A percentile compares a stretch with the other conserved stretches of the same genome.
phyloP scores from a whole-genome alignment of 92 coral and sea anemone species.

The Blastomussa wellsi region DNA sequence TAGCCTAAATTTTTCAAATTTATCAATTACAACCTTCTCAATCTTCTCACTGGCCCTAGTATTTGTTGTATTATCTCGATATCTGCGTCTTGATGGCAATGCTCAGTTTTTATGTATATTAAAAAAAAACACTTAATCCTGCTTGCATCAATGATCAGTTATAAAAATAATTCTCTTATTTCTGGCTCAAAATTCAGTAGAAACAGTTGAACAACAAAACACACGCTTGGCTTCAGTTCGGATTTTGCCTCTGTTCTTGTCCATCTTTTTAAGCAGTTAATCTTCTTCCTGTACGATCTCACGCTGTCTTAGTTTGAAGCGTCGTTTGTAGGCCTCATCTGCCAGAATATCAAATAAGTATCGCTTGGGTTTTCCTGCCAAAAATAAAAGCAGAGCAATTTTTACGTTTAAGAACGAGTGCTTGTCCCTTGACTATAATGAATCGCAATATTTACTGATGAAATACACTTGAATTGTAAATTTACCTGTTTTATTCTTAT shows the following conservation, averaged over 20 bases:
- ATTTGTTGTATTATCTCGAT: too few relatives aligned
- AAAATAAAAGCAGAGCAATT: neutral
- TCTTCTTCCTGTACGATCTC: slow-evolving; percentile 28
- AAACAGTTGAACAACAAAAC: neutral
- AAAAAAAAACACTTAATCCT: too few relatives aligned
- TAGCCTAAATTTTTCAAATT: too few relatives aligned
- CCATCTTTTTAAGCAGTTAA: neutral
- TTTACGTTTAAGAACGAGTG: neutral
- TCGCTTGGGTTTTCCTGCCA: slow-evolving; percentile 42
- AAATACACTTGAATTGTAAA: neutral
- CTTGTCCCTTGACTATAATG: neutral
- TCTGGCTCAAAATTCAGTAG: neutral
- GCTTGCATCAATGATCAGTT: too few relatives aligned
- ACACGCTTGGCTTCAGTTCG: neutral
- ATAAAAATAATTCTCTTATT: neutral
- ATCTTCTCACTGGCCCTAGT: too few relatives aligned
- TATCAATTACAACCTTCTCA: too few relatives aligned
- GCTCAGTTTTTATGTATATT: too few relatives aligned
- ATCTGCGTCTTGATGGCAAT: neutral
- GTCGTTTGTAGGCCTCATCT: slow-evolving; percentile 54
- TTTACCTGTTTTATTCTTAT: slow-evolving; percentile 1
- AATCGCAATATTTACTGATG: neutral
- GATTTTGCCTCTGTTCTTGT: neutral
- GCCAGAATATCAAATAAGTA: slow-evolving; percentile 67
- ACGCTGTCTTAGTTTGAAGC: slow-evolving; percentile 32